Evolutionary conservation across 2,113 vertebrate genomes (phyloP).

Genomic region (Oxyruncus cristatus): DNA sequence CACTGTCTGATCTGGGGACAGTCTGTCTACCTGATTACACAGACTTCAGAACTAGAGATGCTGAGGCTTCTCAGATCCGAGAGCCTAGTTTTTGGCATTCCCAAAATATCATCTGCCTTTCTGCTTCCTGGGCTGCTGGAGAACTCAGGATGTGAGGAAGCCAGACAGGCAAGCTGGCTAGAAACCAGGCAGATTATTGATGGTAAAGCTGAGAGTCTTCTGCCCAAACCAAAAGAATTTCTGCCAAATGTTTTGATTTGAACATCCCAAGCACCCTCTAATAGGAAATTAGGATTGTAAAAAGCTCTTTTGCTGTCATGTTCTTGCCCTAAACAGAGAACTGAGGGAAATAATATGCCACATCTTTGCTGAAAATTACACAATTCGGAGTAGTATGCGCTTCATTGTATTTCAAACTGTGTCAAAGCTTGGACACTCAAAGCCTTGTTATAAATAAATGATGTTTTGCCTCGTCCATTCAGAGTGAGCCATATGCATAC

Average conservation of each 20-base stretch:
- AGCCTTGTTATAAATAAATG: not conserved
- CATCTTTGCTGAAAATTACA: not conserved
- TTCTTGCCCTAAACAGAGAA: not conserved
- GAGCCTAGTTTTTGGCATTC: not conserved
- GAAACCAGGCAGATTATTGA: slow-evolving; percentile 20
- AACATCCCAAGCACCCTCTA: not conserved
- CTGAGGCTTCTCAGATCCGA: not conserved
- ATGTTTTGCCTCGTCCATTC: not conserved
- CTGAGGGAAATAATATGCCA: not conserved
- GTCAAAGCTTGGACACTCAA: not conserved
- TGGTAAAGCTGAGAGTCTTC: not conserved
- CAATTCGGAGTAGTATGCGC: not conserved
- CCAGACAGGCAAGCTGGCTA: not conserved
- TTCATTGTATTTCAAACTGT: not conserved
- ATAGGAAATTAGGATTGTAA: not conserved
- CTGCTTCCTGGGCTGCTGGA: slow-evolving; percentile 1
- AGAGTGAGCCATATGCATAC: not conserved
- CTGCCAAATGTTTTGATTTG: slow-evolving; percentile 35
- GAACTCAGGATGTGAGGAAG: not conserved
- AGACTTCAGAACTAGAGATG: not conserved
- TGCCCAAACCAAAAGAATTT: slow-evolving; percentile 6
- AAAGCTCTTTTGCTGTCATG: not conserved
- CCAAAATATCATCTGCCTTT: not conserved
- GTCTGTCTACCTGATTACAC: not conserved
- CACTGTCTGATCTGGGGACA: not conserved